A percentile compares a stretch with the other conserved stretches of the same genome.
These are phyloP conservation scores for Gavialis gangeticus DNA, from an alignment of 2,113 vertebrate genomes.

Conservation along the genomic window DNA sequence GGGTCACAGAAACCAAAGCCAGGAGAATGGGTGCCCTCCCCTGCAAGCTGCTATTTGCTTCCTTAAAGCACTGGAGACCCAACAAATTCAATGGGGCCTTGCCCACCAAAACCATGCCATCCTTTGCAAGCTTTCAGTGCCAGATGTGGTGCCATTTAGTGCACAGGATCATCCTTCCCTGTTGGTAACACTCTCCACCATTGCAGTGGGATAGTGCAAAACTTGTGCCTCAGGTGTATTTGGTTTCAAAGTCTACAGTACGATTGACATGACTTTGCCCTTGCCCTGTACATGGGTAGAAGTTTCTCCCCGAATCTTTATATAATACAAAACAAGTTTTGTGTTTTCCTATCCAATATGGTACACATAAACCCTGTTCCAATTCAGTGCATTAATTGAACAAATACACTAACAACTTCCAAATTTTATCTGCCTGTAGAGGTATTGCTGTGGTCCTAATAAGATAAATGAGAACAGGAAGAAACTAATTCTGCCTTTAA, in stretches of 20 bases:
- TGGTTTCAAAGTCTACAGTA: not conserved
- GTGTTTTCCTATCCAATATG: not conserved
- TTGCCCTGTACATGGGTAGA: accelerated
- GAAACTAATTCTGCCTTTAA: slow-evolving; percentile 64
- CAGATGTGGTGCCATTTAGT: slow-evolving; percentile 51
- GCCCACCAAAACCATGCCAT: not conserved
- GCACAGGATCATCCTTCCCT: slow-evolving; percentile 61
- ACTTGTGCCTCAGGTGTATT: not conserved
- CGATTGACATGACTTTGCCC: no score
- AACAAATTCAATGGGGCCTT: slow-evolving; percentile 16
- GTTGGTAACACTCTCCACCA: not conserved
- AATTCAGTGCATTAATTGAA: slow-evolving; percentile 71
- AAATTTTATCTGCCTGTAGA: slow-evolving; percentile 41
- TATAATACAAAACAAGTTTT: not conserved
- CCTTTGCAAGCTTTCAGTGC: not conserved
- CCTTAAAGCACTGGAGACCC: slow-evolving; percentile 60
- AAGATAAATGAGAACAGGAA: slow-evolving; percentile 58
- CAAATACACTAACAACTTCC: slow-evolving; percentile 61
- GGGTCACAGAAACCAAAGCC: slow-evolving; percentile 60
- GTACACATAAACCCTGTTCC: slow-evolving; percentile 31
- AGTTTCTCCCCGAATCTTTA: not conserved
- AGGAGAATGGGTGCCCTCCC: slow-evolving; percentile 52
- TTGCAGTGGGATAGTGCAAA: not conserved
- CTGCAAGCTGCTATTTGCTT: slow-evolving; percentile 70
- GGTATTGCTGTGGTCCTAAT: not conserved